Conservation (phyloP, 92 coral and sea anemone genomes). For the Phenganax stokvisi region DNA sequence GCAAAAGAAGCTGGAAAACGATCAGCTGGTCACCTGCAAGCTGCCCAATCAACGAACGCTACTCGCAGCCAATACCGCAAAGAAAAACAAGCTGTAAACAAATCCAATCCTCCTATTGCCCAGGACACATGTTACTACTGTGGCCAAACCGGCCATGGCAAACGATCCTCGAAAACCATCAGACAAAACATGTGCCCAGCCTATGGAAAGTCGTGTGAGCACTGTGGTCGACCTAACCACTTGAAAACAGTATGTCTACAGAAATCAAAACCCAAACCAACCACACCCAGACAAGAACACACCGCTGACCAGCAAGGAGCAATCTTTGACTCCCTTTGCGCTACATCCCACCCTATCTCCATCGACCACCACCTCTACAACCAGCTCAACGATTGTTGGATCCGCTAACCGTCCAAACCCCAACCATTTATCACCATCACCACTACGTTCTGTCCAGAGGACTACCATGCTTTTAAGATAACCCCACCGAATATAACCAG, state of each 20-base stretch:
- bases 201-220: slow-evolving; percentile 46
- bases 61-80: slow-evolving; percentile 27
- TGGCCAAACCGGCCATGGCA: slow-evolving; percentile 52
- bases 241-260: slow-evolving; percentile 40
- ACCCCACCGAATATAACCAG: not conserved
- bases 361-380: slow-evolving; percentile 58
- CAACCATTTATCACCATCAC: slow-evolving; percentile 49
- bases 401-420: slow-evolving; percentile 45
- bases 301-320: slow-evolving; percentile 40
- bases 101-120: not conserved
- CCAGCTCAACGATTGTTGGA: slow-evolving; percentile 39
- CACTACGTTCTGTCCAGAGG: slow-evolving; percentile 48
- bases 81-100: slow-evolving; percentile 7
- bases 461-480: slow-evolving; percentile 8
- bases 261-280: slow-evolving; percentile 38
- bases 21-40: slow-evolving; percentile 34
- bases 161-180: slow-evolving; percentile 34
- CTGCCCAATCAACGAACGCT: slow-evolving; percentile 21
- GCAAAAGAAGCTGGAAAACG: slow-evolving; percentile 28
- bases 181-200: slow-evolving; percentile 49
- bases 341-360: slow-evolving; percentile 29
- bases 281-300: not conserved
- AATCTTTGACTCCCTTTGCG: slow-evolving; percentile 53
- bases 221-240: slow-evolving; percentile 50
- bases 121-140: slow-evolving; percentile 41